Evolutionary conservation across 2,113 vertebrate genomes (phyloP).

Genomic region (Pygoscelis adeliae): DNA sequence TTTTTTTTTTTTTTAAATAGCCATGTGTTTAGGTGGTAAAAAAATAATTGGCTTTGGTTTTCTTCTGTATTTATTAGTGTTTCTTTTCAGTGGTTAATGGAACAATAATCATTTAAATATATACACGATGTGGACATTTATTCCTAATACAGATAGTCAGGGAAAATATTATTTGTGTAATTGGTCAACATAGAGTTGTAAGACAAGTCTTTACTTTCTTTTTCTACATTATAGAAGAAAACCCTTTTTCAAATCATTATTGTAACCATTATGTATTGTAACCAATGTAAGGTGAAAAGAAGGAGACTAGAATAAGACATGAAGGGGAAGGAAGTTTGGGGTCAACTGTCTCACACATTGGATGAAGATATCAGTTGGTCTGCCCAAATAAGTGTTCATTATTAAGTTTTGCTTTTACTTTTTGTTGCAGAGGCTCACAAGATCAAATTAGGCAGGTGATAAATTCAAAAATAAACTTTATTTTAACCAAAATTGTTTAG

Average conservation of each 20-base stretch:
- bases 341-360: neutral
- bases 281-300: neutral
- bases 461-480: too few species aligned
- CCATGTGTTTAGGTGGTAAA: neutral
- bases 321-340: neutral
- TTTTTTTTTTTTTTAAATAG: neutral
- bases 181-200: rapidly evolving
- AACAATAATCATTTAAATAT: neutral
- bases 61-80: neutral
- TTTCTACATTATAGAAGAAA: neutral
- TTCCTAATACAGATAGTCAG: neutral
- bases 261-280: neutral
- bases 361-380: neutral
- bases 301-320: neutral
- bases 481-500: too few species aligned
- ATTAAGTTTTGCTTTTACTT: neutral
- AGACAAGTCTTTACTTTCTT: neutral
- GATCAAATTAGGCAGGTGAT: too few species aligned
- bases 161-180: neutral
- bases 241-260: neutral
- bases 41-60: rapidly evolving
- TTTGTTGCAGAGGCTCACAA: too few species aligned
- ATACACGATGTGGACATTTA: neutral
- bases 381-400: neutral
- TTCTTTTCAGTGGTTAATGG: neutral